Evolutionary conservation across 2,113 vertebrate genomes (phyloP), one percentile per base, ranked within the genome.

Genomic region (Eublepharis macularius): DNA sequence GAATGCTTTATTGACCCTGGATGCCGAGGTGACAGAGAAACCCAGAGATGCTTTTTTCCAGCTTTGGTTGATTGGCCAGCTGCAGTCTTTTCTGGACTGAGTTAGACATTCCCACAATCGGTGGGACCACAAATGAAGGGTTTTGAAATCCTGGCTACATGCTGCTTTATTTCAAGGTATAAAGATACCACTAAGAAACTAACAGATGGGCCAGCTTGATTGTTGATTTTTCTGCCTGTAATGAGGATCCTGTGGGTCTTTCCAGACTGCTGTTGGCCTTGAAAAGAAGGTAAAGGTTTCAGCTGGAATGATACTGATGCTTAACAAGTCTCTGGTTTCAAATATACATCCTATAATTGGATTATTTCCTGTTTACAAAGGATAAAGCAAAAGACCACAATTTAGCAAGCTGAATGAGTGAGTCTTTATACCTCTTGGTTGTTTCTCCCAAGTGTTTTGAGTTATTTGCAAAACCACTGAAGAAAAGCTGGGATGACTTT

Each of bases 161-260:
- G 10, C 17, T 60, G 60, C 69, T 74, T 19, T 60, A 32, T 17
- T 43, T 41, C 54, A 74, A n/a, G 11, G 70, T 21, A 19, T 54
- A 39, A 41, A 36, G 4, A 4, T 17, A 24, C 14, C 14, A 49
- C 21, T 76, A 41, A 65, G 17, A 43, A 78, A 41, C 4, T 63
- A 43, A 36, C 21, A 3, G 47, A 12, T 69, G 26, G 65, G 36
- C 26, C 24, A 36, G 7, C 43, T 41, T 51, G 9, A 34, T 39
- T 49, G n/a, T 49, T 76, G 39, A 24, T 72, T 74, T 76, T 76
- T 21, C 26, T 51, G 45, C 34, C 74, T 72, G 5, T 7, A 68
- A 29, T 85, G 6, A 11, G 0, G 0, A 4, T 4, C 1, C 26
- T 0, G 0, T 47, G 6, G 45, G 36, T 29, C 41, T 11, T 57